Conservation (phyloP, 2,797 vertebrate genomes). For the Scolopax rusticola region DNA sequence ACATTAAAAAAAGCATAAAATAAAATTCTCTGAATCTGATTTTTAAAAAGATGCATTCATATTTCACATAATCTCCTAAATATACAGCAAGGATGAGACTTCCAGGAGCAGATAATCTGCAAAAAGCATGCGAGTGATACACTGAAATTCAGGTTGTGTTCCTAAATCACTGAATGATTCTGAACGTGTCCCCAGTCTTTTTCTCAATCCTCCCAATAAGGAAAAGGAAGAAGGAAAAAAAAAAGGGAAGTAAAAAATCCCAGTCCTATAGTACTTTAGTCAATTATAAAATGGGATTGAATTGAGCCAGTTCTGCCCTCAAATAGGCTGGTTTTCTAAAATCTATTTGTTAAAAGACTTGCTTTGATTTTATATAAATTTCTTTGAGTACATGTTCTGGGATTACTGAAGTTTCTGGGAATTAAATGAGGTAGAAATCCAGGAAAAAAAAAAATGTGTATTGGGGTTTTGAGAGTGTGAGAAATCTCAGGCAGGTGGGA, state of each 20-base stretch:
- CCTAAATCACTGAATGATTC: not conserved
- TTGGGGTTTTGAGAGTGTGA: not conserved
- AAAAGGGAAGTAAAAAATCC: not conserved
- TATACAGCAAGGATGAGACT: not conserved
- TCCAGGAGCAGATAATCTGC: not conserved
- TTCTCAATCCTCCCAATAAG: not conserved
- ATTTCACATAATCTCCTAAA: constrained; percentile 4
- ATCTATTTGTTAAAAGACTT: not conserved
- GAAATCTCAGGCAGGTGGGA: not conserved
- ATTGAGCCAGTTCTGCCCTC: not conserved
- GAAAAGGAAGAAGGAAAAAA: not conserved
- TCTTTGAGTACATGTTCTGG: not conserved
- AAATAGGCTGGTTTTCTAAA: not conserved
- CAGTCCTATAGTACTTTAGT: not conserved
- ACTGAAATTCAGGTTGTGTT: not conserved
- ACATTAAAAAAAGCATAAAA: constrained; percentile 17
- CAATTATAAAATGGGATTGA: not conserved
- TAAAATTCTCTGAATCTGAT: constrained; percentile 30
- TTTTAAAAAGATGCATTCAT: not conserved
- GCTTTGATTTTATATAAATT: not conserved
- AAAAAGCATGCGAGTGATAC: not conserved
- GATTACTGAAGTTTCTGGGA: not conserved
- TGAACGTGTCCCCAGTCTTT: not conserved
- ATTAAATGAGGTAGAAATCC: not conserved
- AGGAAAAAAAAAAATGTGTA: not conserved